These are phyloP conservation scores for Pagetopsis macropterus DNA, from an alignment of 2,797 vertebrate species.

Conservation along the genomic window DNA sequence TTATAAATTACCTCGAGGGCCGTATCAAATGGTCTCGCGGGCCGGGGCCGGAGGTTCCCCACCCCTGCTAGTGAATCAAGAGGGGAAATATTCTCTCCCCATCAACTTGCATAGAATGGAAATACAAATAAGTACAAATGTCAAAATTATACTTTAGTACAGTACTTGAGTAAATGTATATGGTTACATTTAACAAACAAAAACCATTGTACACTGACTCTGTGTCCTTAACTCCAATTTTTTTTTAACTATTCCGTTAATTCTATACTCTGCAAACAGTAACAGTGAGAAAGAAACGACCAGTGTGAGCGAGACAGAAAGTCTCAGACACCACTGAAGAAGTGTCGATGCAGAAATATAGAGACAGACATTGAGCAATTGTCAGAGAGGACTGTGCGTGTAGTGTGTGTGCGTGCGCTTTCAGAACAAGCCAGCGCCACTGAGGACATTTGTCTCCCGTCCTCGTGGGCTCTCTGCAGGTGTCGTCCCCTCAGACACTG, in stretches of 20 bases:
- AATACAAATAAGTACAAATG: no score
- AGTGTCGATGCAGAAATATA: constrained; percentile 32
- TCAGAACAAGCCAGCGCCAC: constrained; percentile 46
- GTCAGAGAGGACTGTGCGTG: constrained; percentile 36
- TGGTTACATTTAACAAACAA: neutral
- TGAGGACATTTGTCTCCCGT: constrained; percentile 68
- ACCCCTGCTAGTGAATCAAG: no score
- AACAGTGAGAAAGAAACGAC: constrained; percentile 8
- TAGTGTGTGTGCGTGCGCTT: neutral
- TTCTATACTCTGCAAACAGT: neutral
- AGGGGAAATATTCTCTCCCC: no score
- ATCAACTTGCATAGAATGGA: no score
- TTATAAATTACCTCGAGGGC: no score
- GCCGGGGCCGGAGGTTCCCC: no score
- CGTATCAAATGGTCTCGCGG: no score
- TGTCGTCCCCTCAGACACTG: constrained; percentile 75
- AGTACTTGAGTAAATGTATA: no score
- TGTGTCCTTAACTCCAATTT: neutral
- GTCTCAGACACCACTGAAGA: constrained; percentile 16
- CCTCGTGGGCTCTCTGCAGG: constrained; percentile 65
- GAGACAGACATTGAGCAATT: constrained; percentile 48
- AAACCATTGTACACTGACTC: neutral
- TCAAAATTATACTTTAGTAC: no score
- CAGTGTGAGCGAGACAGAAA: constrained; percentile 26
- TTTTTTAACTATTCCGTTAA: neutral